Evolutionary conservation across 2,888 invertebrate genomes (phyloP), one percentile per base, ranked within the genome.

Genomic region (Tortricodes alternella): DNA sequence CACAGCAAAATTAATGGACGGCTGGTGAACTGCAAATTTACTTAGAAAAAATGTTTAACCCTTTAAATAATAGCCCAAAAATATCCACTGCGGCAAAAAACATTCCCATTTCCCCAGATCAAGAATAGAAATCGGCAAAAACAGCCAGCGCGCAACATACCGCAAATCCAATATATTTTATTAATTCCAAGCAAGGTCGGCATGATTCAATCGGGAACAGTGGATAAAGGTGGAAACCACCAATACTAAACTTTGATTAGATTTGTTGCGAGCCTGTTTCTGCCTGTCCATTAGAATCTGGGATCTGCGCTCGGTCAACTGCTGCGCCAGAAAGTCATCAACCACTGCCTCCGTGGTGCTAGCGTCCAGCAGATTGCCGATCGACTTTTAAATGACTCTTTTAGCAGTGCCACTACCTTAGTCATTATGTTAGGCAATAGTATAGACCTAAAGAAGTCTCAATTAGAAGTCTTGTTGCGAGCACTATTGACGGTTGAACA

Each of bases 261-360:
- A 72, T 76, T 76, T 72, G 73, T 70, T 66, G 50, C 66, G 49
- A 50, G 16, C 49, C 49, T 51, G 46, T 34, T 53, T 63, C 58
- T 46, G 61, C 64, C 67, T 61, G 64, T 58, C 74, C 64, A 80
- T 83, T 81, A 78, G 69, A 77, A 81, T n/a, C n/a, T n/a, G n/a
- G n/a, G n/a, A n/a, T n/a, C n/a, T n/a, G n/a, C n/a, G n/a, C n/a
- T n/a, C n/a, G n/a, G n/a, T n/a, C n/a, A n/a, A n/a, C n/a, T n/a
- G n/a, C n/a, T n/a, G n/a, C n/a, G n/a, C n/a, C n/a, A n/a, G n/a
- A n/a, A n/a, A n/a, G n/a, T n/a, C n/a, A n/a, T n/a, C n/a, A n/a
- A n/a, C n/a, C n/a, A n/a, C n/a, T n/a, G n/a, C n/a, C n/a, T n/a
- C n/a, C n/a, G n/a, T n/a, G n/a, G n/a, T n/a, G n/a, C n/a, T n/a